These are phyloP conservation scores for Elegia similella DNA, from an alignment of 2,888 invertebrate genomes.

Conservation along the genomic window DNA sequence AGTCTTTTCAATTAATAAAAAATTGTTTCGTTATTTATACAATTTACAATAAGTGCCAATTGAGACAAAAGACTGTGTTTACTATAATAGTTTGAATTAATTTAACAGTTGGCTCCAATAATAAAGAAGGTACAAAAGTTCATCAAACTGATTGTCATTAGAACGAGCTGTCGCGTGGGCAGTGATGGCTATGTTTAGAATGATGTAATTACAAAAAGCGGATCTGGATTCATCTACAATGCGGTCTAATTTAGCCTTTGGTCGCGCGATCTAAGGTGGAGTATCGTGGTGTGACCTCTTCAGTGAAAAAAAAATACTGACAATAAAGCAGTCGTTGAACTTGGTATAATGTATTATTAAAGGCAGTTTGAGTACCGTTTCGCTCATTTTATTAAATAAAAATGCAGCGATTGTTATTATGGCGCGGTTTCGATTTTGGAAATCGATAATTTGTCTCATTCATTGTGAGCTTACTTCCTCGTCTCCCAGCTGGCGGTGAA, in stretches of 20 bases:
- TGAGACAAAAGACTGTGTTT: neutral
- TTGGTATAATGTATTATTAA: conserved; percentile 46
- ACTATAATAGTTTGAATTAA: conserved; percentile 16
- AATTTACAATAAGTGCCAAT: neutral
- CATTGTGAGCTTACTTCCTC: conserved; percentile 64
- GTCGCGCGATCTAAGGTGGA: conserved; percentile 40
- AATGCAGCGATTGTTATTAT: conserved; percentile 37
- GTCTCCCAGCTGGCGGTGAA: conserved; percentile 69
- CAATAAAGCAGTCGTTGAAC: conserved; percentile 64
- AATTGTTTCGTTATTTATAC: neutral
- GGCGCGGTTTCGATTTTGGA: conserved; percentile 56
- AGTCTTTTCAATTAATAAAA: too few species aligned
- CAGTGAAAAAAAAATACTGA: conserved; percentile 22
- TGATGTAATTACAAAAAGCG: conserved; percentile 44
- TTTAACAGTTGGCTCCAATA: conserved; percentile 20
- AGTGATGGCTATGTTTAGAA: conserved; percentile 46
- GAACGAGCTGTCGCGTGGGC: conserved; percentile 47
- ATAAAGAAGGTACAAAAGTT: conserved; percentile 27
- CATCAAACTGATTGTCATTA: conserved; percentile 46
- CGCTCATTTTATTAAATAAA: conserved; percentile 34
- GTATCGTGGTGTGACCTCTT: neutral
- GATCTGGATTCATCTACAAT: conserved; percentile 29
- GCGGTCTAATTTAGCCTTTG: conserved; percentile 43
- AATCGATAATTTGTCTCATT: conserved; percentile 53
- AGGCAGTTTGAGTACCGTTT: conserved; percentile 37